Evolutionary conservation across 1,140 invertebrate species (phyloP).

Genomic region (Nasonia longicornis): DNA sequence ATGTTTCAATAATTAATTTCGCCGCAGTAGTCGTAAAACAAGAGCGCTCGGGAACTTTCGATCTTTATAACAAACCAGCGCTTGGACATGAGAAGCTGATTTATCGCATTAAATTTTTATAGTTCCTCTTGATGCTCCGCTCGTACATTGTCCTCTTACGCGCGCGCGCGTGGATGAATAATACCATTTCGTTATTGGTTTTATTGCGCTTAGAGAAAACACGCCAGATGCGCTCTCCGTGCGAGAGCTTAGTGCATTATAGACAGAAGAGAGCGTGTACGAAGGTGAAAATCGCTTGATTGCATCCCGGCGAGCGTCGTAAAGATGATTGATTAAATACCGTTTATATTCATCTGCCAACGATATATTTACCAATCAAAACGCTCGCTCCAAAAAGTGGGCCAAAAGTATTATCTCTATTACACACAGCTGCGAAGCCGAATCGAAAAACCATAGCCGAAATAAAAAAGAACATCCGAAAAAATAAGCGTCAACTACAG

Average conservation of each 20-base stretch:
- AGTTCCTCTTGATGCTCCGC: neutral
- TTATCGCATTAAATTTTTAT: neutral
- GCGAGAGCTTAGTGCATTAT: too few species aligned
- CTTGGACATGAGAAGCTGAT: too few species aligned
- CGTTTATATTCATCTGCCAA: neutral
- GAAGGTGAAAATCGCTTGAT: constrained; percentile 20
- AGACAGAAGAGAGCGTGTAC: neutral
- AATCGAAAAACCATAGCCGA: too few species aligned
- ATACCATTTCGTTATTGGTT: neutral
- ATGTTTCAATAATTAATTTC: too few species aligned
- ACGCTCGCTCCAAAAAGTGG: neutral
- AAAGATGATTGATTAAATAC: constrained; percentile 33
- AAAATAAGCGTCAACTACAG: neutral
- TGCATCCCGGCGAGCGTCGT: neutral
- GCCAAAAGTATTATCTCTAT: neutral
- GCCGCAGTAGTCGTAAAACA: too few species aligned
- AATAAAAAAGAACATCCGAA: neutral
- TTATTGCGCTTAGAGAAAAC: constrained; percentile 31
- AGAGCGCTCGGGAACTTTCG: too few species aligned
- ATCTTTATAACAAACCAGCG: too few species aligned
- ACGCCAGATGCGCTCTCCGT: constrained; percentile 2
- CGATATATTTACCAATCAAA: constrained; percentile 16
- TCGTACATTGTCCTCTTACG: neutral
- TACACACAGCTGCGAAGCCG: too few species aligned
- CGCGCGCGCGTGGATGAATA: neutral